These are phyloP conservation scores for Brachypterus glaber DNA, from an alignment of 2,888 invertebrate genomes.

Conservation along the genomic window DNA sequence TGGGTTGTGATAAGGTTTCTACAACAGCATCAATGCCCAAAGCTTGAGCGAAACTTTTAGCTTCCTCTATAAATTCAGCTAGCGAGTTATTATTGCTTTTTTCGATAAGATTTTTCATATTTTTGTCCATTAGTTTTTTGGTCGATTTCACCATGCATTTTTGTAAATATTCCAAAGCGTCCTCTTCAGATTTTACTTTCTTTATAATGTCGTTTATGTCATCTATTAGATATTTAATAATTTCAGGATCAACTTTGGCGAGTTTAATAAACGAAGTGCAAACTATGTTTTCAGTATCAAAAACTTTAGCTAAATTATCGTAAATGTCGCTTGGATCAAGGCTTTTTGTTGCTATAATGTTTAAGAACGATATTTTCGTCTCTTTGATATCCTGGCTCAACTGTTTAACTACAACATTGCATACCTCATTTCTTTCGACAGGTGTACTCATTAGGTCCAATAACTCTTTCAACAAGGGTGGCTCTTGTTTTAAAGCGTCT, in stretches of 20 bases:
- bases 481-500: conserved; percentile 31
- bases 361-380: conserved; percentile 55
- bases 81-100: conserved; percentile 36
- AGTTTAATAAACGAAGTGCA: conserved; percentile 55
- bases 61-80: conserved; percentile 49
- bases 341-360: conserved; percentile 20
- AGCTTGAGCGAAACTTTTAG: conserved; percentile 59
- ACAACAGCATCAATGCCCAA: conserved; percentile 58
- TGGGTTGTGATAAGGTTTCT: conserved; percentile 38
- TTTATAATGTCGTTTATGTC: conserved; percentile 54
- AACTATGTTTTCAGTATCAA: conserved; percentile 54
- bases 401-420: conserved; percentile 34
- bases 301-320: conserved; percentile 53
- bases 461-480: conserved; percentile 31
- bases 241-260: conserved; percentile 48
- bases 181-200: conserved; percentile 51
- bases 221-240: conserved; percentile 50
- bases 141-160: conserved; percentile 58
- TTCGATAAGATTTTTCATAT: conserved; percentile 47
- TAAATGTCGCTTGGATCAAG: conserved; percentile 44
- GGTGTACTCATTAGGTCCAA: conserved; percentile 34
- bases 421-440: conserved; percentile 35
- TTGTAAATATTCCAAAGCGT: conserved; percentile 56
- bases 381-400: conserved; percentile 45
- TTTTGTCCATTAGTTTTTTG: conserved; percentile 49